phyloP scores from a whole-genome alignment of 2,113 vertebrate genomes.

The Mastomys natalensis region DNA sequence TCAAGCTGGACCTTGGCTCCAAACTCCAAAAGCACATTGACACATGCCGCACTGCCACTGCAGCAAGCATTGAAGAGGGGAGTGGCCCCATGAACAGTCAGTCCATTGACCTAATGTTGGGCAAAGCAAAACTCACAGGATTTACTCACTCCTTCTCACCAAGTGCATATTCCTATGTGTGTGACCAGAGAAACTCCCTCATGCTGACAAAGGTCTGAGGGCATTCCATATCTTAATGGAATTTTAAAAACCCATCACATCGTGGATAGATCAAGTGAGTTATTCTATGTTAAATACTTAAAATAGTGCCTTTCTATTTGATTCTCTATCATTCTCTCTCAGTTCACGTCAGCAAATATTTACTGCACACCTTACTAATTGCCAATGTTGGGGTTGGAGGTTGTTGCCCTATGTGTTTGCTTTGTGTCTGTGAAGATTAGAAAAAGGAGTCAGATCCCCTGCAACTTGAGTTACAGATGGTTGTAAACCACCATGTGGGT shows the following conservation, averaged over 20 bases:
- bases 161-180: background rate
- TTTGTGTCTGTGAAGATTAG: background rate
- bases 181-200: background rate
- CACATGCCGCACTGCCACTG: slow-evolving; percentile 91
- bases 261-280: background rate
- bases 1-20: slow-evolving; percentile 84
- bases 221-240: background rate
- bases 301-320: background rate
- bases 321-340: background rate
- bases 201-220: background rate
- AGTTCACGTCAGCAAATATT: background rate
- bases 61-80: slow-evolving; percentile 94
- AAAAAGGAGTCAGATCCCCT: background rate
- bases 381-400: background rate
- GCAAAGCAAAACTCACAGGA: slow-evolving; percentile 46
- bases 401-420: background rate
- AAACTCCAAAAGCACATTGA: slow-evolving; percentile 90
- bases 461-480: background rate
- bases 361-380: background rate
- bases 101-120: slow-evolving; percentile 88
- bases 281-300: background rate
- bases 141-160: background rate
- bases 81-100: slow-evolving; percentile 90
- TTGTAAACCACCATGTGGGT: background rate
- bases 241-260: background rate